Conservation (phyloP, 2,797 vertebrate species). For the Anisognathus igniventris region DNA sequence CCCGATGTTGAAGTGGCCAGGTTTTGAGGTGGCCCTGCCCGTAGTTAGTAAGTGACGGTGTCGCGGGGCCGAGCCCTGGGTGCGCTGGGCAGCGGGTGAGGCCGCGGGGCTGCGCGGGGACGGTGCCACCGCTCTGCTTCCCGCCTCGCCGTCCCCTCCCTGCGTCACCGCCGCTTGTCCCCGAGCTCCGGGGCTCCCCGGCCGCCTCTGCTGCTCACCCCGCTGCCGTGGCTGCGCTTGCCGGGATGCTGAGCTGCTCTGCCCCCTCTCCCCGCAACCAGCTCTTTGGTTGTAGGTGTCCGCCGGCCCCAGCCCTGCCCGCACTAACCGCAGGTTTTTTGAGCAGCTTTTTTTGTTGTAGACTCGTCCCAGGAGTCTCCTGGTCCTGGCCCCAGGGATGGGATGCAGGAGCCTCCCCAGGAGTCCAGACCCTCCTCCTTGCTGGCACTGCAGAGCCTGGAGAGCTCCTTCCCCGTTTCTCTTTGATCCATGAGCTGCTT, state of each 20-base stretch:
- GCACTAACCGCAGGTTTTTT: neutral
- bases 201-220: neutral
- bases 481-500: neutral
- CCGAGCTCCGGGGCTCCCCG: neutral
- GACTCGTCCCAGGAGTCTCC: neutral
- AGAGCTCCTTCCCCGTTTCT: neutral
- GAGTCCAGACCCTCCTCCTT: neutral
- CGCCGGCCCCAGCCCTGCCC: neutral
- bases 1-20: constrained; percentile 90
- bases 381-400: neutral
- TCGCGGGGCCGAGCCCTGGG: constrained; percentile 30
- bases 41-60: constrained; percentile 87
- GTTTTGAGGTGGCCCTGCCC: constrained; percentile 84
- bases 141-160: neutral
- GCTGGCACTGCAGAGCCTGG: neutral
- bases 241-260: neutral
- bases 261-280: neutral
- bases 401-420: neutral
- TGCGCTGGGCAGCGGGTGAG: neutral
- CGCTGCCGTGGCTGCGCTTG: neutral
- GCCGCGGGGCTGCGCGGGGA: neutral
- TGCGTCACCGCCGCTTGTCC: neutral
- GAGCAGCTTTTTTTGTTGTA: constrained; percentile 46
- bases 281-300: constrained; percentile 1
- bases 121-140: constrained; percentile 34